Evolutionary conservation across 2,888 invertebrate species (phyloP), one percentile per base, ranked within the genome.

Genomic region (Dioctria rufipes): DNA sequence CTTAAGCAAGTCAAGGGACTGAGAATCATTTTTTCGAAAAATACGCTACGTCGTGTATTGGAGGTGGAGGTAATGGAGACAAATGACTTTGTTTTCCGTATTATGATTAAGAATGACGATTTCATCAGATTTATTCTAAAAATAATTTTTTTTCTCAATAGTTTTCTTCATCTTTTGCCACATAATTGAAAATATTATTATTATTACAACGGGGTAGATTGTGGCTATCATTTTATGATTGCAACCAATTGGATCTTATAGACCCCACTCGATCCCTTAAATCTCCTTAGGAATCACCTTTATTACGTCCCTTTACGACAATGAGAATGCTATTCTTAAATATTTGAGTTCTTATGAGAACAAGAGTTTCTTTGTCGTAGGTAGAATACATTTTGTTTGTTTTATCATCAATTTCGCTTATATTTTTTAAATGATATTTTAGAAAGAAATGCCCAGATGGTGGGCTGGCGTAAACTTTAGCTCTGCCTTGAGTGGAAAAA

Each of bases 21-120:
- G 11, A 42, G 39, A 65, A 42, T 65, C 65, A 65, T 65, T 43
- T 9, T 11, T 69, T 37, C 11, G 49, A 37, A 69, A 69, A 46
- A 69, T 54, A 73, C 25, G 25, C 25, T 25, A 37, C 73, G 73
- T 54, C 73, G 73, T 51, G 58, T 25, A 25, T 73, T 51, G 73
- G 58, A 51, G 54, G 40, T 54, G 6, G 4, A 39, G 42, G 73
- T 73, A 73, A 73, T 73, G 42, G 73, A 73, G 73, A 73, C 73
- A 73, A 73, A 73, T 73, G 73, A 58, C 51, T 73, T 42, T 73
- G 58, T 73, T 73, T 58, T 51, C 54, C 37, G 39, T 51, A 73
- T 73, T 73, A 73, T 73, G 73, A 73, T 73, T 73, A 73, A 73
- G 73, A 37, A 39, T 39, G 58, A 69, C 69, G 69, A 69, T 46